Evolutionary conservation across 2,888 invertebrate genomes (phyloP), one percentile per base, ranked within the genome.

Genomic region (Eupeodes luniger): DNA sequence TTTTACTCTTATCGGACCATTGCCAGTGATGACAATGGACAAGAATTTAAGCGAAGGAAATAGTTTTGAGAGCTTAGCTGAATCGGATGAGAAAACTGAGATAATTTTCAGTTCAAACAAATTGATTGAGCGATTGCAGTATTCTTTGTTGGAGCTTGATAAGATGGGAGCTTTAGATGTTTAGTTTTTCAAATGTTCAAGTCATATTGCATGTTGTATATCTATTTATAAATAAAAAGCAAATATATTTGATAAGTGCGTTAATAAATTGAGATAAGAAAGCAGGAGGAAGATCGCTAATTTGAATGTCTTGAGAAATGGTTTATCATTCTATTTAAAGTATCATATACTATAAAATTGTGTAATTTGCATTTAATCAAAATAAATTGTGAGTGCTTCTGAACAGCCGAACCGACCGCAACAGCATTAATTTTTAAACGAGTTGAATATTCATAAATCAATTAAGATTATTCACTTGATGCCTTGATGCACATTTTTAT

Each of bases 21-120:
- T 92, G 40, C 92, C 93, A 12, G 85, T 91, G 0, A 49, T 93
- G 6, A 91, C 90, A 62, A 92, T 93, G 91, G 91, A 93, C 76
- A 92, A 92, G 66, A 77, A 90, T 0, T 84, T 90, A 47, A 91
- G 91, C 0, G 81, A 81, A 0, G 92, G 92, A 70, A 92, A 91
- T 47, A 92, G 86, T 34, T 81, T 93, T 61, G 92, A 92, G 76
- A 91, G 89, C 64, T 91, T 92, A 11, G 59, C 83, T 1, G 90
- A 92, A 16, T 90, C 91, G 4, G 87, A 90, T 36, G 90, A 90
- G 4, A 93, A 92, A 74, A 59, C 91, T 4, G 89, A 88, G n/a
- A 89, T 91, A 72, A 91, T 92, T 89, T 92, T 91, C 49, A 40
- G 83, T 9, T 91, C 92, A 0, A 70, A 89, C 4, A 91, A 91